Conservation (phyloP, 2,888 invertebrate species). For the Eudasyphora cyanicolor region DNA sequence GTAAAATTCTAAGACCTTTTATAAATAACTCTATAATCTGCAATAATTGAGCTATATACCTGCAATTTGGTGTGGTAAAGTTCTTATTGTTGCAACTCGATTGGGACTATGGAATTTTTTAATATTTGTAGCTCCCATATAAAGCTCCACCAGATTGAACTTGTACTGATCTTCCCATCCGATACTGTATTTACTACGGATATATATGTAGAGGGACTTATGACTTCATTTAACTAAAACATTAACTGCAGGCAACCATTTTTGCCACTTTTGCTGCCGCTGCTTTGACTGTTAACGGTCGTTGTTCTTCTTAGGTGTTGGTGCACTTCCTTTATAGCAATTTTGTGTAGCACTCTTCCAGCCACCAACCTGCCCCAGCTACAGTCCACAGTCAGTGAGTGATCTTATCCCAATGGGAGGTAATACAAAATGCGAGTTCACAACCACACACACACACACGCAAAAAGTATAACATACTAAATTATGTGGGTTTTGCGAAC, state of each 20-base stretch:
- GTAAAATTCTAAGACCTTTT: too few relatives aligned
- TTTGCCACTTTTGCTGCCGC: neutral
- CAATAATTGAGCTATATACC: too few relatives aligned
- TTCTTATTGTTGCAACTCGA: too few relatives aligned
- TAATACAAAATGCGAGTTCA: neutral
- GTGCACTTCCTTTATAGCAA: constrained; percentile 14
- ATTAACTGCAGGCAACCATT: neutral
- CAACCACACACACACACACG: neutral
- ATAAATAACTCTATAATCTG: too few relatives aligned
- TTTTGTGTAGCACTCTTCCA: neutral
- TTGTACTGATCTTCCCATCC: neutral
- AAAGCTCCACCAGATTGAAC: too few relatives aligned
- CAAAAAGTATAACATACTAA: neutral
- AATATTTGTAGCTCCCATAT: too few relatives aligned
- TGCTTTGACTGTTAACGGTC: neutral
- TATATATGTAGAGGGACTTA: too few relatives aligned
- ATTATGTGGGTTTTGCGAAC: constrained; percentile 34
- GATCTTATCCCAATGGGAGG: constrained; percentile 7
- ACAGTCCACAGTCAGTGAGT: constrained; percentile 11
- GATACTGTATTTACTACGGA: neutral
- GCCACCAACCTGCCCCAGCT: neutral
- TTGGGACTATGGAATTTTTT: too few relatives aligned
- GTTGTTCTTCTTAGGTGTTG: constrained; percentile 42
- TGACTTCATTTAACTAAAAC: neutral
- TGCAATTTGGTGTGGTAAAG: too few relatives aligned